Evolutionary conservation across 2,797 vertebrate species (phyloP), one percentile per base, ranked within the genome.

Genomic region (Taenioides sp.): DNA sequence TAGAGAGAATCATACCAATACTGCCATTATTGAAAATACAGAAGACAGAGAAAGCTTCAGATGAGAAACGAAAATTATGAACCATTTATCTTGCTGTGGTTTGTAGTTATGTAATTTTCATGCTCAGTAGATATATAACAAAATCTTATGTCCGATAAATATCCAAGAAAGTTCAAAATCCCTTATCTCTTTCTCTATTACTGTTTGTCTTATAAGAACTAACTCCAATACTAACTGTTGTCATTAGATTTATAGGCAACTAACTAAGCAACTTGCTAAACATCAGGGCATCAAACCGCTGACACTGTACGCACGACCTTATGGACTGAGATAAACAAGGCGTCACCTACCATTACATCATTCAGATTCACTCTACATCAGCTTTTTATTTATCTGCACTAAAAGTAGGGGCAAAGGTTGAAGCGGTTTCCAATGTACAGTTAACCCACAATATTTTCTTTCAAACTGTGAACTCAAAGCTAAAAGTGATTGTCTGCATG

Each of bases 351-450:
- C 69, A 9, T 66, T 75, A 86, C 77, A 87, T 86, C 88, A 85
- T 86, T 71, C 84, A 79, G 37, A 72, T 85, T 78, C 77, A 52
- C 72, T 49, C 63, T 57, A 18, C 69, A 72, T 69, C 70, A 17
- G 67, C 77, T 25, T 74, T 71, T 63, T 65, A 22, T 64, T 20
- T 69, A 84, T 86, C 87, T 84, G 76, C 77, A 80, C 78, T 73
- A 78, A 83, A 86, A 71, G 10, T 74, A 82, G 85, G 86, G 75
- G 60, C 73, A 83, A 69, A 57, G 84, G 84, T 86, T 82, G 63
- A 74, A 77, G 63, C n/a, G 62, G 79, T 49, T 62, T 55, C 23
- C 23, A 80, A 74, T 82, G 72, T 72, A 79, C 27, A 76, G 62
- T 49, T 58, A 59, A 58, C 55, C 55, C 79, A 76, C 18, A 62